Conservation (phyloP, 2,888 invertebrate species). For the Diploptera punctata region DNA sequence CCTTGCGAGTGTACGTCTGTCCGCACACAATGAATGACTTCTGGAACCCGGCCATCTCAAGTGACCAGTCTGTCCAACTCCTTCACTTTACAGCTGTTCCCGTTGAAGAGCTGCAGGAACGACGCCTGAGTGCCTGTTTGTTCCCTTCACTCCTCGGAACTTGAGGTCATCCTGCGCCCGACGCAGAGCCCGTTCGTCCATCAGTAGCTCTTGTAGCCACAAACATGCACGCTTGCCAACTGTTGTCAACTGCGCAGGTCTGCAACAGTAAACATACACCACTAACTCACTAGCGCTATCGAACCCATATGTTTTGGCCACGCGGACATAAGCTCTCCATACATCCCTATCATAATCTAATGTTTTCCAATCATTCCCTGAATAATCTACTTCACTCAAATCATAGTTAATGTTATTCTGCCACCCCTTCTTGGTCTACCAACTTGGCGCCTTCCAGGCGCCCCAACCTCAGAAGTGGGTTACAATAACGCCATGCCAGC, state of each 20-base stretch:
- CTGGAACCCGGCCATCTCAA: conserved; percentile 86
- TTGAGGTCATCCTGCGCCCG: conserved; percentile 80
- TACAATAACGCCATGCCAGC: no score
- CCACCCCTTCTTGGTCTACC: no score
- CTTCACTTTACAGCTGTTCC: conserved; percentile 85
- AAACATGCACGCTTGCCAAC: conserved; percentile 96
- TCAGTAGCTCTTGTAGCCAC: conserved; percentile 94
- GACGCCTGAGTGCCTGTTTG: conserved; percentile 99
- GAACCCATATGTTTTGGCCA: no score
- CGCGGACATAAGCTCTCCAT: no score
- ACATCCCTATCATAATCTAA: no score
- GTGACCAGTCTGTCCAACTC: conserved; percentile 84
- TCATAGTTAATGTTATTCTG: no score
- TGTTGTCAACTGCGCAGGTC: conserved; percentile 96
- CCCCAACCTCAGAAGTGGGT: no score
- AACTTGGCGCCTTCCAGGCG: no score
- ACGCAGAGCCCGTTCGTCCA: conserved; percentile 87
- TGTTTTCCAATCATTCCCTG: no score
- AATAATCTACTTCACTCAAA: no score
- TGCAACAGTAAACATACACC: conserved; percentile 48
- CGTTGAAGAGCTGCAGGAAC: conserved; percentile 91
- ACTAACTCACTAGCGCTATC: no score
- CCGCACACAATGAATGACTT: conserved; percentile 89
- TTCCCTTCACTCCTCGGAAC: conserved; percentile 97
- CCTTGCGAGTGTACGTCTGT: conserved; percentile 94